Percentiles rank a stretch among this genome's conserved stretches.
Conservation (phyloP, 2,113 vertebrate genomes). For the Orcinus orca region DNA sequence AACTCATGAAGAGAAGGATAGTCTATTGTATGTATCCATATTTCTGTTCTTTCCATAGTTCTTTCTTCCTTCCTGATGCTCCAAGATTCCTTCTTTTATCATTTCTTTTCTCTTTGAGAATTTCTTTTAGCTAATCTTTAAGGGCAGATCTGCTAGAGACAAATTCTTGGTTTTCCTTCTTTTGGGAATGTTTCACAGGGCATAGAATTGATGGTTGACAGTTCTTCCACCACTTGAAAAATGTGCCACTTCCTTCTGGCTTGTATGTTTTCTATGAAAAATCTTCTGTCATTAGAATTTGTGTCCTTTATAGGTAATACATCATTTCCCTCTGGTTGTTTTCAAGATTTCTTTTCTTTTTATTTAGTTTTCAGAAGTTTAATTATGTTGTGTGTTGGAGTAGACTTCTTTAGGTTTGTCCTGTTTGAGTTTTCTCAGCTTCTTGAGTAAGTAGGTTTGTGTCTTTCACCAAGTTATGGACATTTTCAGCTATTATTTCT, state of each 20-base stretch:
- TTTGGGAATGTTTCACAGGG: too few relatives aligned
- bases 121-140: neutral
- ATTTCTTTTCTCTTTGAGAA: too few relatives aligned
- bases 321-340: neutral
- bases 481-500: neutral
- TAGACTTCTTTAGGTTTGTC: neutral
- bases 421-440: neutral
- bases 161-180: neutral
- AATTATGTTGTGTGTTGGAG: neutral
- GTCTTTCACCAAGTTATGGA: neutral
- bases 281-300: neutral
- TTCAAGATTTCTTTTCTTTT: neutral
- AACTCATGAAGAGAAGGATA: too few relatives aligned
- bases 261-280: too few relatives aligned
- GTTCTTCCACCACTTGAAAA: too few relatives aligned
- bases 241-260: too few relatives aligned
- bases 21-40: too few relatives aligned
- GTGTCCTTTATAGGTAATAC: neutral
- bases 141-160: neutral
- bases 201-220: too few relatives aligned
- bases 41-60: too few relatives aligned
- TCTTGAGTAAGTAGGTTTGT: neutral
- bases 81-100: too few relatives aligned
- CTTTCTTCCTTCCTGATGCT: too few relatives aligned
- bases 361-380: neutral